Percentiles rank a stretch among this genome's conserved stretches.
phyloP scores from a whole-genome alignment of 2,797 vertebrate species.

The Cercopithecus diana region DNA sequence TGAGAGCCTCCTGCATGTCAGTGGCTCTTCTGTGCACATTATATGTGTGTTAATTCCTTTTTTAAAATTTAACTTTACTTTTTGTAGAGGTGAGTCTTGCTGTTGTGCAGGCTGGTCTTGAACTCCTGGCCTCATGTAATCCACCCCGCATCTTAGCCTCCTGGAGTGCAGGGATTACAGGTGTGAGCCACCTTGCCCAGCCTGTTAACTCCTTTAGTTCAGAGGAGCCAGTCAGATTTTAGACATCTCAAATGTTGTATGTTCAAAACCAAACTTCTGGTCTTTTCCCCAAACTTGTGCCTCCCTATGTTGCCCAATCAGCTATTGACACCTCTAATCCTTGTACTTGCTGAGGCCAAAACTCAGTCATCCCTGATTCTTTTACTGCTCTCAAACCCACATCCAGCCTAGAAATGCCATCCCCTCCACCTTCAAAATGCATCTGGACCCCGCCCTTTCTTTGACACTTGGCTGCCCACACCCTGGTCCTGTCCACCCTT shows the following conservation, averaged over 20 bases:
- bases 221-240: background rate
- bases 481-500: background rate
- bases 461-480: background rate
- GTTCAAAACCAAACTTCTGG: background rate
- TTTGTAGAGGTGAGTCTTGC: background rate
- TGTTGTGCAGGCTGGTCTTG: background rate
- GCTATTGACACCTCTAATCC: background rate
- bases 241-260: background rate
- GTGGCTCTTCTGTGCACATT: background rate
- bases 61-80: background rate
- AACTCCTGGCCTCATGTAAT: background rate
- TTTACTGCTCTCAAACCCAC: background rate
- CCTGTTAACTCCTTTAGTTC: background rate
- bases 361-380: background rate
- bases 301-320: background rate
- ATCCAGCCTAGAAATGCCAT: background rate
- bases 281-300: background rate
- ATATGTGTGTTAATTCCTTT: background rate
- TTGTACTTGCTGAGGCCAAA: background rate
- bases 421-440: background rate
- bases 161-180: too few relatives aligned
- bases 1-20: background rate
- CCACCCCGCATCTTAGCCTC: background rate
- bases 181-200: too few relatives aligned
- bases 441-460: background rate